A percentile compares a stretch with the other conserved stretches of the same genome.
Evolutionary conservation across 2,113 vertebrate species (phyloP).

Genomic region (Myiagra hebetior): DNA sequence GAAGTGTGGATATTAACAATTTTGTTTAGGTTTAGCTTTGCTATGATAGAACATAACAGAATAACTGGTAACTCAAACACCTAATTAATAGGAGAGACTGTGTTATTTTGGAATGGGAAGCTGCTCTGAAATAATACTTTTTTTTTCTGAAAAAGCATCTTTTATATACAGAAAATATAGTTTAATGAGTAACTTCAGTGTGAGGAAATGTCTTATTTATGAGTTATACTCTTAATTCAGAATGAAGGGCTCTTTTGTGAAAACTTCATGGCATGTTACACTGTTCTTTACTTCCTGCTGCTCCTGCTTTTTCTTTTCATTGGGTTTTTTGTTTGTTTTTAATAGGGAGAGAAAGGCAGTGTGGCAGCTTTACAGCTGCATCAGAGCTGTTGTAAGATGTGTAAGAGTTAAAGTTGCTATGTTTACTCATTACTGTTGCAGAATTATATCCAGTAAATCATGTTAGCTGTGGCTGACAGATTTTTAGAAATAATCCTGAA

Average conservation of each 20-base stretch:
- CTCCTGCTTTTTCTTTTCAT: not conserved
- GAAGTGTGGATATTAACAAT: not conserved
- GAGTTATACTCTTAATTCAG: not conserved
- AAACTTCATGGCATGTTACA: not conserved
- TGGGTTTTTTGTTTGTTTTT: not conserved
- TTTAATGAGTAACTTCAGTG: not conserved
- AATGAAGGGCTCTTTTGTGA: not conserved
- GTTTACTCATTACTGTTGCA: not conserved
- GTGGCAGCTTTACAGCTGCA: not conserved
- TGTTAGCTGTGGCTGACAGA: not conserved
- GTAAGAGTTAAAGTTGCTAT: not conserved
- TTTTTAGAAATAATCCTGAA: not conserved
- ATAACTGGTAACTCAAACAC: not conserved
- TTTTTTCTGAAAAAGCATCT: not conserved
- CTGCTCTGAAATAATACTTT: not conserved
- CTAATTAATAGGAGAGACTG: not conserved
- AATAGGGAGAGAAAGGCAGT: not conserved
- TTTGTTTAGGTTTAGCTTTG: not conserved
- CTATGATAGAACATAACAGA: not conserved
- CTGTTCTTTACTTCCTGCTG: not conserved
- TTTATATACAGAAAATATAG: not conserved
- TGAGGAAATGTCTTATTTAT: not conserved
- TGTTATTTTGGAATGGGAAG: not conserved
- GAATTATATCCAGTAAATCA: not conserved
- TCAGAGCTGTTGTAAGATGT: not conserved